Evolutionary conservation across 2,113 vertebrate genomes (phyloP), one percentile per base, ranked within the genome.

Genomic region (Caranx melampygus): DNA sequence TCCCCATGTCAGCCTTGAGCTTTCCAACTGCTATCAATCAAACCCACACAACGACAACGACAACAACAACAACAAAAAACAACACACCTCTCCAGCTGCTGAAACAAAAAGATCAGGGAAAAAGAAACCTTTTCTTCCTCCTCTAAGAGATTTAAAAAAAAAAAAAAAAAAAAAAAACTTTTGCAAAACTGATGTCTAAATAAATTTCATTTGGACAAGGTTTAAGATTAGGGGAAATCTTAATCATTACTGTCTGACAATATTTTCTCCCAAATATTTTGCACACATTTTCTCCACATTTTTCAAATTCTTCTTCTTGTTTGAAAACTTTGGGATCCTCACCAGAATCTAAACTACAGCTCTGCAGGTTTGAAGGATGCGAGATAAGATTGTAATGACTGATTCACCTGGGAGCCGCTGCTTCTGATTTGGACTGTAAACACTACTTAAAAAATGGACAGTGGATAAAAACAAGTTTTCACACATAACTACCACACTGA

Each of bases 11-110:
- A 58, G 14, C 58, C 15, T 49, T 63, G 57, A 52, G 45, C 55
- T 45, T 67, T 35, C 42, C 60, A 55, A 31, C 58, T 64, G 34
- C 54, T 55, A 65, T 71, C 67, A 72, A 33, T 79, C 54, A 55
- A 51, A 6, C 49, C 49, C 6, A 7, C 2, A 51, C 11, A 59
- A 35, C 20, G 34, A 64, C 61, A 61, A 26, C 26, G 1, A 26
- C 26, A 26, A 26, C 26, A 31, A 64, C 61, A 66, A n/a, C n/a
- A n/a, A n/a, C n/a, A n/a, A n/a, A n/a, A n/a, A 59, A 35, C 20
- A 31, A 64, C 61, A 66, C 5, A 21, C 67, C 61, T 33, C 37
- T 77, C 13, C 34, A 64, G 45, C 44, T 21, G 21, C 45, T 21
- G 45, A 73, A 14, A 70, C 51, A 21, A 64, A 60, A 67, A 66